Conservation (phyloP, 2,888 invertebrate genomes). For the Iphiclides podalirius region DNA sequence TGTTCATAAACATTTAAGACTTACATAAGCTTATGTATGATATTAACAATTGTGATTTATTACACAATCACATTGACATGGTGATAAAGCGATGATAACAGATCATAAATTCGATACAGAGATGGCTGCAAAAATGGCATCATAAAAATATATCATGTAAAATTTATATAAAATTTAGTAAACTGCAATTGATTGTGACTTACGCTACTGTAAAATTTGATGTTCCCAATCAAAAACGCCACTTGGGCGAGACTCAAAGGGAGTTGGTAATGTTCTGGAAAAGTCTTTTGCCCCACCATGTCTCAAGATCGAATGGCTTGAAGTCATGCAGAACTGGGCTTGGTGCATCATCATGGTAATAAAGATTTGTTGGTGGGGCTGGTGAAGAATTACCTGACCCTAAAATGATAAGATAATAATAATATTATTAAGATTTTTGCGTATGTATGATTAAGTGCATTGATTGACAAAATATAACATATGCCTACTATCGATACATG, state of each 20-base stretch:
- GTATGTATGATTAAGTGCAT: too few relatives aligned
- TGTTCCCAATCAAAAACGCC: slow-evolving; percentile 38
- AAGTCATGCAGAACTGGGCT: slow-evolving; percentile 87
- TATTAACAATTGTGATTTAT: not conserved
- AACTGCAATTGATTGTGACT: slow-evolving; percentile 77
- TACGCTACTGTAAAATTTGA: slow-evolving; percentile 59
- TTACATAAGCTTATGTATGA: slow-evolving; percentile 4
- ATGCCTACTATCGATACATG: too few relatives aligned
- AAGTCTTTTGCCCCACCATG: slow-evolving; percentile 93
- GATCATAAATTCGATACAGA: slow-evolving; percentile 11
- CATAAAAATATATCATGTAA: slow-evolving; percentile 22
- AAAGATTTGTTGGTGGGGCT: slow-evolving; percentile 75
- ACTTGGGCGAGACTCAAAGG: slow-evolving; percentile 59
- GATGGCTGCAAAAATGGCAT: slow-evolving; percentile 18
- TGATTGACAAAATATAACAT: too few relatives aligned
- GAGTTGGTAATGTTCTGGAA: slow-evolving; percentile 93
- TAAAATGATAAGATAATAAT: too few relatives aligned
- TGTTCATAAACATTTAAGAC: not conserved
- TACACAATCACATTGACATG: not conserved
- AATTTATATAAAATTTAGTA: slow-evolving; percentile 58
- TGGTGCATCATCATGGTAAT: slow-evolving; percentile 87
- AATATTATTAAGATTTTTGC: too few relatives aligned
- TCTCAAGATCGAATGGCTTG: slow-evolving; percentile 93
- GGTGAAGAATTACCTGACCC: slow-evolving; percentile 67
- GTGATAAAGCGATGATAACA: not conserved